Evolutionary conservation across 2,113 vertebrate genomes (phyloP).

Genomic region (Hymenochirus boettgeri): DNA sequence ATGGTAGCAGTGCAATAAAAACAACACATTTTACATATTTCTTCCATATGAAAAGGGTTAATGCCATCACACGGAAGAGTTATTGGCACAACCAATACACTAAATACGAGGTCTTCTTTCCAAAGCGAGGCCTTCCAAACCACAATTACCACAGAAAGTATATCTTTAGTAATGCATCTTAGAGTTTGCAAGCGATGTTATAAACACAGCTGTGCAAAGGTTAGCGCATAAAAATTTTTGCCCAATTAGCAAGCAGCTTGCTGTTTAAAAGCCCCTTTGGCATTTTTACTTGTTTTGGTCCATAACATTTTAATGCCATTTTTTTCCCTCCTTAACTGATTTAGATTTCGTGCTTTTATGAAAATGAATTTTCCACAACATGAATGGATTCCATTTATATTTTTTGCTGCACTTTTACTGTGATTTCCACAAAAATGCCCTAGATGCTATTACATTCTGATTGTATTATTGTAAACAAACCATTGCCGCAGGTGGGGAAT

Average conservation of each 20-base stretch:
- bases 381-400: constrained; percentile 45
- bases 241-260: constrained; percentile 48
- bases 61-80: constrained; percentile 21
- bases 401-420: constrained; percentile 43
- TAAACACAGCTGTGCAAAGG: constrained; percentile 54
- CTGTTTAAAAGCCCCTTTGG: constrained; percentile 41
- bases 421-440: constrained; percentile 29
- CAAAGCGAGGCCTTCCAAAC: constrained; percentile 42
- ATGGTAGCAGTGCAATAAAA: constrained; percentile 5
- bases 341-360: constrained; percentile 39
- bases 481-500: constrained; percentile 29
- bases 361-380: constrained; percentile 47
- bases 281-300: constrained; percentile 46
- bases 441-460: constrained; percentile 25
- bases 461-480: constrained; percentile 22
- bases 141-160: constrained; percentile 45
- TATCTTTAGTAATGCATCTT: constrained; percentile 44
- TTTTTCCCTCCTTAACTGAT: constrained; percentile 23
- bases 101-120: constrained; percentile 43
- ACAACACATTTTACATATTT: constrained; percentile 10
- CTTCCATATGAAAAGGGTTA: constrained; percentile 32
- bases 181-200: constrained; percentile 47
- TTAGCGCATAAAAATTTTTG: constrained; percentile 45
- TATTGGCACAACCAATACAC: constrained; percentile 27
- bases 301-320: constrained; percentile 46